Evolutionary conservation across 2,113 vertebrate species (phyloP).

Genomic region (Cromileptes altivelis): DNA sequence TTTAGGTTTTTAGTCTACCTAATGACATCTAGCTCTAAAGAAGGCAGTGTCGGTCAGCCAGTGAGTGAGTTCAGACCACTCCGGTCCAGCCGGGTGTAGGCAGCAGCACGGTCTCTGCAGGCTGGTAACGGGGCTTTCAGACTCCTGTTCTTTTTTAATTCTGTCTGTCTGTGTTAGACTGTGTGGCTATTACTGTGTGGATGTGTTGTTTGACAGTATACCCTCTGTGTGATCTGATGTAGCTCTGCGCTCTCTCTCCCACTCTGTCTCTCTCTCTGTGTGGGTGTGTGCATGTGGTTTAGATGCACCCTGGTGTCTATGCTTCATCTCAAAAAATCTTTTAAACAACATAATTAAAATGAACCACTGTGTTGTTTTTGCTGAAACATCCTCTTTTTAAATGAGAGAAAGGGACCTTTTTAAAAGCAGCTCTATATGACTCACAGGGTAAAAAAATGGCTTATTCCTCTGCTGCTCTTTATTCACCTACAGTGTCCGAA

Average conservation of each 20-base stretch:
- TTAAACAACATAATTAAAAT: conserved; percentile 53
- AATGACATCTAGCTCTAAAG: not conserved
- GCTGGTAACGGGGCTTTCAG: conserved; percentile 46
- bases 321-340: conserved; percentile 24
- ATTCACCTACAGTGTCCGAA: conserved; percentile 23
- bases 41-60: conserved; percentile 27
- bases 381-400: conserved; percentile 42
- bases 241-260: conserved; percentile 21
- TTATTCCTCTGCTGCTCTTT: conserved; percentile 7
- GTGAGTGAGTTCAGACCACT: conserved; percentile 37
- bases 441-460: conserved; percentile 22
- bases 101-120: conserved; percentile 43
- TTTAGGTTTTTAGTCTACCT: conserved; percentile 28
- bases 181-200: conserved; percentile 42
- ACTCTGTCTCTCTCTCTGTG: conserved; percentile 21
- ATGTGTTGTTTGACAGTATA: conserved; percentile 53
- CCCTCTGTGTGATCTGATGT: conserved; percentile 47
- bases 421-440: conserved; percentile 27
- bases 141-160: conserved; percentile 51
- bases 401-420: conserved; percentile 30
- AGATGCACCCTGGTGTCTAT: conserved; percentile 42
- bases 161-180: conserved; percentile 56
- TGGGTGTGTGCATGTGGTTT: conserved; percentile 50
- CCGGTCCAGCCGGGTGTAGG: conserved; percentile 44
- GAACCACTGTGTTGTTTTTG: conserved; percentile 31